phyloP scores from a whole-genome alignment of 2,797 vertebrate species.

The Alfaro cultratus region DNA sequence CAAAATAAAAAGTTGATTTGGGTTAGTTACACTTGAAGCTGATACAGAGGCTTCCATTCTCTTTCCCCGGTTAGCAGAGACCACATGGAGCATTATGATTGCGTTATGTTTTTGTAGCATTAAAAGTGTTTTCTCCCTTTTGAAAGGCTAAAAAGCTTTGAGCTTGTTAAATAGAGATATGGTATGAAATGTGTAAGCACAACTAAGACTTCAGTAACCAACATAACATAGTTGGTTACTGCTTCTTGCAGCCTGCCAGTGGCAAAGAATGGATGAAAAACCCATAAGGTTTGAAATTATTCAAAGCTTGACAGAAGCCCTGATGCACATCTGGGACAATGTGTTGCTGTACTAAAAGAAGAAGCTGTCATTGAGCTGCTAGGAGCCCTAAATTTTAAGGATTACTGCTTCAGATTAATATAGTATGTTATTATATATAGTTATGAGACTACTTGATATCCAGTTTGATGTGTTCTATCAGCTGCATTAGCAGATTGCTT shows the following conservation, averaged over 20 bases:
- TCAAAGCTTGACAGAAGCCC: conserved; percentile 26
- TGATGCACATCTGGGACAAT: conserved; percentile 19
- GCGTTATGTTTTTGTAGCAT: conserved; percentile 9
- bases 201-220: conserved; percentile 37
- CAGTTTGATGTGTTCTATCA: conserved; percentile 9
- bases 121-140: conserved; percentile 35
- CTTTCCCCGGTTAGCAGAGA: neutral
- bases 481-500: conserved; percentile 1
- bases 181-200: conserved; percentile 32
- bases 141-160: conserved; percentile 27
- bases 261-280: conserved; percentile 16
- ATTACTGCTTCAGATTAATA: neutral
- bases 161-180: conserved; percentile 33
- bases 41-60: conserved; percentile 12
- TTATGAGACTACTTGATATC: neutral
- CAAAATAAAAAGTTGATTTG: too few relatives aligned
- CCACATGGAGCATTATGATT: neutral
- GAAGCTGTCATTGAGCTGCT: conserved; percentile 27
- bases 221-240: conserved; percentile 20
- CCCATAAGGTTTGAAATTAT: conserved; percentile 10
- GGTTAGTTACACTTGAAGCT: neutral
- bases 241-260: conserved; percentile 15
- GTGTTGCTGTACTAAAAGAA: conserved; percentile 25
- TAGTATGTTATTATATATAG: neutral
- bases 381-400: conserved; percentile 3